Percentiles rank a stretch among this genome's conserved stretches.
These are phyloP conservation scores for Telenomus remus DNA, from an alignment of 1,140 invertebrate genomes.

Conservation along the genomic window DNA sequence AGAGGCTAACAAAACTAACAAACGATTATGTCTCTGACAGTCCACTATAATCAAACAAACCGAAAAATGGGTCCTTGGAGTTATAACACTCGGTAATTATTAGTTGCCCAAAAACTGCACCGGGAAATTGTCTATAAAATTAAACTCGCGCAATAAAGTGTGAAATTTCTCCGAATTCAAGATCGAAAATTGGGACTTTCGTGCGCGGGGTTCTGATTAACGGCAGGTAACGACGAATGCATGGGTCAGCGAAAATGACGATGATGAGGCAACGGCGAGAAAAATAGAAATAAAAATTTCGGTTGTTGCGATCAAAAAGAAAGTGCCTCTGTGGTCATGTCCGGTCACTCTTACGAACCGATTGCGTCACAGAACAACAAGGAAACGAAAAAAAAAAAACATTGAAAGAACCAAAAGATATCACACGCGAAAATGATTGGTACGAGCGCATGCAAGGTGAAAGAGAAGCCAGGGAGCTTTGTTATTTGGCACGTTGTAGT, in stretches of 20 bases:
- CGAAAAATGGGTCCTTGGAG: too few relatives aligned
- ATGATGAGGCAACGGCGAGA: constrained; percentile 42
- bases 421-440: constrained; percentile 41
- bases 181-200: constrained; percentile 42
- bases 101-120: constrained; percentile 17
- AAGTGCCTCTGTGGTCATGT: constrained; percentile 23
- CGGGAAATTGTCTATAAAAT: constrained; percentile 2
- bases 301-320: constrained; percentile 37
- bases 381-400: constrained; percentile 4
- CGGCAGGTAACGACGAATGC: constrained; percentile 21
- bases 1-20: too few relatives aligned
- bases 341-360: too few relatives aligned
- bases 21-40: too few relatives aligned
- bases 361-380: constrained; percentile 16
- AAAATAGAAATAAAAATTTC: constrained; percentile 39
- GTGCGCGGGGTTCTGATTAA: constrained; percentile 36
- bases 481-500: constrained; percentile 31
- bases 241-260: constrained; percentile 48
- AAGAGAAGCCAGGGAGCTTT: constrained; percentile 36
- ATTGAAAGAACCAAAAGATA: too few relatives aligned
- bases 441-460: constrained; percentile 37
- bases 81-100: not conserved
- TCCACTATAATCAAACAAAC: too few relatives aligned
- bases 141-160: constrained; percentile 13
- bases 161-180: constrained; percentile 42